phyloP scores from a whole-genome alignment of 1,140 invertebrate genomes.

The Drosophila melanica region DNA sequence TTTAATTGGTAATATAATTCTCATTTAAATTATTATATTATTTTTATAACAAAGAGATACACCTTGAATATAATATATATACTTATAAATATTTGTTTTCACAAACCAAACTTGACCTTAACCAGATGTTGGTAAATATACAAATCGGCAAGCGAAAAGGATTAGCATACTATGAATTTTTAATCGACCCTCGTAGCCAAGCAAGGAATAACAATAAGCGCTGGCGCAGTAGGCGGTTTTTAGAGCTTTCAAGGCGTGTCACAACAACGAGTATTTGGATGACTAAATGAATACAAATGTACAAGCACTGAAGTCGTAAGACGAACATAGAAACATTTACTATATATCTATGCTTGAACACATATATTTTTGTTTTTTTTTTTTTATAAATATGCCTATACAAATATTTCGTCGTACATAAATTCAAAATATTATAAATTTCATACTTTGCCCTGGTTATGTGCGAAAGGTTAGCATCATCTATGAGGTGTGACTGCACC shows the following conservation, averaged over 20 bases:
- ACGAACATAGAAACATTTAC: conserved; percentile 7
- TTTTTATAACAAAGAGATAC: too few species aligned
- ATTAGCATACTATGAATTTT: not conserved
- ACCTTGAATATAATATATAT: too few species aligned
- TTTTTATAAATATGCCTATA: conserved; percentile 9
- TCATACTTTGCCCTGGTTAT: conserved; percentile 2
- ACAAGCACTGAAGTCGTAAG: not conserved
- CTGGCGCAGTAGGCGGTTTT: conserved; percentile 22
- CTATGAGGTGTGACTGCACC: conserved; percentile 54
- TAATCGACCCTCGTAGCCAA: conserved; percentile 6
- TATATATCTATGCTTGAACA: not conserved
- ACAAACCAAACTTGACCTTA: too few species aligned
- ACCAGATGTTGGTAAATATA: too few species aligned
- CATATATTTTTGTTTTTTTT: not conserved
- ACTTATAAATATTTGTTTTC: too few species aligned
- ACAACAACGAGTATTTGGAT: conserved; percentile 42
- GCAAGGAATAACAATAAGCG: conserved; percentile 18
- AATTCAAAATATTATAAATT: conserved; percentile 1
- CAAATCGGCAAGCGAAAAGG: not conserved
- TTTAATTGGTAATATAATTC: too few species aligned
- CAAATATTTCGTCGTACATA: not conserved
- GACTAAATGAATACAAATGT: conserved; percentile 18
- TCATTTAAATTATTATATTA: too few species aligned
- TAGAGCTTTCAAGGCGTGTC: conserved; percentile 35
- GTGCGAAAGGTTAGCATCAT: conserved; percentile 33